Conservation (phyloP, 2,113 vertebrate genomes). For the Litocranius walleri region DNA sequence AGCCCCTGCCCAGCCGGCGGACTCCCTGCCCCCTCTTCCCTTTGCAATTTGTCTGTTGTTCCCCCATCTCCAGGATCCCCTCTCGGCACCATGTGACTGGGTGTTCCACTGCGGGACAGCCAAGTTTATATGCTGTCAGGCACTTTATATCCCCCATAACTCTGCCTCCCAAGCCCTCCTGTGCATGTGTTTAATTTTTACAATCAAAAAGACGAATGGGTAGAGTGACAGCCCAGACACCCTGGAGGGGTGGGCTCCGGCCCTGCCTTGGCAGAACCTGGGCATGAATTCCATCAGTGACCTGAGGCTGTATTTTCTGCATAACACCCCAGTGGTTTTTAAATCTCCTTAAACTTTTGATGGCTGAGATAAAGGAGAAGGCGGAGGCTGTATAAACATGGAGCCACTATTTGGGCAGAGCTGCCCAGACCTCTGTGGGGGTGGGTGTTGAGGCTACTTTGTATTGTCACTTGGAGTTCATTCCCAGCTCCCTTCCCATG, state of each 20-base stretch:
- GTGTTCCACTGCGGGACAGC: neutral
- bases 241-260: conserved; percentile 50
- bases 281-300: conserved; percentile 72
- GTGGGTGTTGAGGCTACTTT: neutral
- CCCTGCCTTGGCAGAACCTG: conserved; percentile 62
- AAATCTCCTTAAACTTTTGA: conserved; percentile 79
- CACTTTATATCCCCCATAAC: conserved; percentile 70
- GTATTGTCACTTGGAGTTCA: neutral
- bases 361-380: conserved; percentile 76
- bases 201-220: conserved; percentile 41
- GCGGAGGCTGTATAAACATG: conserved; percentile 65
- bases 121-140: conserved; percentile 70
- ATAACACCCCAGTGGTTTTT: conserved; percentile 71
- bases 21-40: neutral
- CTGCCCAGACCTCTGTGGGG: neutral
- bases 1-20: rapidly evolving
- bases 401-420: conserved; percentile 39
- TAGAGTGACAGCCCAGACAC: conserved; percentile 47
- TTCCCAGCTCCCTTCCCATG: neutral
- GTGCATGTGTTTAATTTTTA: conserved; percentile 75
- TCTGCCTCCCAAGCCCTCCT: conserved; percentile 51
- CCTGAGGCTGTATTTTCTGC: conserved; percentile 76
- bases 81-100: neutral
- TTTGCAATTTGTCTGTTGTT: neutral
- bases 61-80: neutral